A percentile compares a stretch with the other conserved stretches of the same genome.
Evolutionary conservation across 2,888 invertebrate genomes (phyloP).

Genomic region (Ferdinandea cuprea): DNA sequence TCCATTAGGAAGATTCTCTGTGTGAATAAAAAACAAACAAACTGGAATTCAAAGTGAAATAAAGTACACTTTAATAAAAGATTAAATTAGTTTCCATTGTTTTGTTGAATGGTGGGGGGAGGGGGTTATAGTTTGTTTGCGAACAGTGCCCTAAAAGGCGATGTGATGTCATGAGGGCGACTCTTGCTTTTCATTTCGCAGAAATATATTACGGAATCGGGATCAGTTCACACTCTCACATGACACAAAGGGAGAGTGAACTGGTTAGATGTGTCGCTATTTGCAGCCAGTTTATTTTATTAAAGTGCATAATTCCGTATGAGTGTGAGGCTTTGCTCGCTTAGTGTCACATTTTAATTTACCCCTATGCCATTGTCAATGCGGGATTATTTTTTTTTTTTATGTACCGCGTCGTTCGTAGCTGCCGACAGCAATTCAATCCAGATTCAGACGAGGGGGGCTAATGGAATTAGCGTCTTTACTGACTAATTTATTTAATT

Average conservation of each 20-base stretch:
- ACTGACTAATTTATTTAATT: conserved; percentile 71
- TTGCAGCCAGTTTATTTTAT: conserved; percentile 16
- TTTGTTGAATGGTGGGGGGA: neutral
- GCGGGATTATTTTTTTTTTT: conserved; percentile 32
- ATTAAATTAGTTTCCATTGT: conserved; percentile 57
- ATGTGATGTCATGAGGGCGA: conserved; percentile 37
- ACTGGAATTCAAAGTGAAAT: conserved; percentile 60
- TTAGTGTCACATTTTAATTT: conserved; percentile 53
- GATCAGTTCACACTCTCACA: conserved; percentile 35
- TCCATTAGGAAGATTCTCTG: conserved; percentile 14
- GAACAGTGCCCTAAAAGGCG: conserved; percentile 1
- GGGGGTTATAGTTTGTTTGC: neutral
- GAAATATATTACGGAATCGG: conserved; percentile 25
- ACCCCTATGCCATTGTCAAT: conserved; percentile 50
- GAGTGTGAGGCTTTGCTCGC: conserved; percentile 22
- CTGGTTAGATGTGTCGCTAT: neutral
- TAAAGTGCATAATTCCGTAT: conserved; percentile 18
- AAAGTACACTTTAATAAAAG: conserved; percentile 58
- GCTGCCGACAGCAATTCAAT: conserved; percentile 49
- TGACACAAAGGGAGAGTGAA: conserved; percentile 28
- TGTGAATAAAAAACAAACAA: conserved; percentile 22
- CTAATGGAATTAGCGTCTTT: conserved; percentile 64
- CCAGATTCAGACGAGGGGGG: conserved; percentile 24
- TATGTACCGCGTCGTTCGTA: conserved; percentile 7
- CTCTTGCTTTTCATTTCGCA: conserved; percentile 35